Evolutionary conservation across 2,113 vertebrate genomes (phyloP).

Genomic region (Prietella phreatophila): DNA sequence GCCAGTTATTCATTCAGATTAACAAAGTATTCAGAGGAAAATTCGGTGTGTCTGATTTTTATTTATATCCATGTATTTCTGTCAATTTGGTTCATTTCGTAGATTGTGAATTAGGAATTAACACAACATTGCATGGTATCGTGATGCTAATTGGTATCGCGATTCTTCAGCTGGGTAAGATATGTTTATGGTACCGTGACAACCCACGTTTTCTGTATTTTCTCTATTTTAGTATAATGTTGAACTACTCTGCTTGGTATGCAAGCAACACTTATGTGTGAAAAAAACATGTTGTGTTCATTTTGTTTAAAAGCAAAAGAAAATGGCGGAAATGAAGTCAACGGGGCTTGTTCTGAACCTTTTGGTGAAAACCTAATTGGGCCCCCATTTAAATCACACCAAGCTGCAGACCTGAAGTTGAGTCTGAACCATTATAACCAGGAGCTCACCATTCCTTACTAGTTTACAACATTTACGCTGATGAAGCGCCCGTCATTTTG

Average conservation of each 20-base stretch:
- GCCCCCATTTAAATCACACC: background rate
- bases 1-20: too few species aligned
- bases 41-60: too few species aligned
- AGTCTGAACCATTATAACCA: background rate
- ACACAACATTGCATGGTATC: too few species aligned
- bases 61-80: too few species aligned
- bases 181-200: too few species aligned
- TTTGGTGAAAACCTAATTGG: background rate
- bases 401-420: background rate
- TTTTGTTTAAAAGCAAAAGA: background rate
- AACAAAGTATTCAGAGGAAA: too few species aligned
- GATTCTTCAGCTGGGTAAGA: too few species aligned
- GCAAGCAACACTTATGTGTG: background rate
- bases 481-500: background rate
- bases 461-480: background rate
- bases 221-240: background rate
- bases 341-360: background rate
- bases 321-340: background rate
- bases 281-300: too few species aligned
- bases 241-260: background rate
- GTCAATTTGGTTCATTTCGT: too few species aligned
- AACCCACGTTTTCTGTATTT: background rate
- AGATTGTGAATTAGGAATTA: too few species aligned
- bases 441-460: background rate
- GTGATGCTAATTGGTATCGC: too few species aligned